Percentiles rank a stretch among this genome's conserved stretches.
Conservation (phyloP, 2,797 vertebrate genomes). For the Centropyge bicolor region DNA sequence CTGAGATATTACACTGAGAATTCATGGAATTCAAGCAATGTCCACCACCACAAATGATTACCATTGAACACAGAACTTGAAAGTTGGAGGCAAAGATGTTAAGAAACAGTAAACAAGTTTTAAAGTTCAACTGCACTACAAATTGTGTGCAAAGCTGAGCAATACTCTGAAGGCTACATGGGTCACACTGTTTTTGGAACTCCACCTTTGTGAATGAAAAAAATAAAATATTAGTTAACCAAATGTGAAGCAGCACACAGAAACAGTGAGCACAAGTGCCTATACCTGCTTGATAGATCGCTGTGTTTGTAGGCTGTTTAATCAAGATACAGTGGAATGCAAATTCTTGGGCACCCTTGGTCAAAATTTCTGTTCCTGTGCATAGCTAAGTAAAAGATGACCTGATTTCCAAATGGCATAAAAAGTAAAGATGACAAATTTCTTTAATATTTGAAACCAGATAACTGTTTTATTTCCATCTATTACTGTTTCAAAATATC, state of each 20-base stretch:
- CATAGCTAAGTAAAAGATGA: too few relatives aligned
- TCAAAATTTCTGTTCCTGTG: too few relatives aligned
- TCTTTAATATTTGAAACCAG: too few relatives aligned
- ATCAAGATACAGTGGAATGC: too few relatives aligned
- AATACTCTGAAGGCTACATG: constrained; percentile 71
- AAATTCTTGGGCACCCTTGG: too few relatives aligned
- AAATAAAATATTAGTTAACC: background rate
- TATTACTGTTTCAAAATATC: too few relatives aligned
- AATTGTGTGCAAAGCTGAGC: constrained; percentile 65
- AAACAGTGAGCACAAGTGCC: constrained; percentile 42
- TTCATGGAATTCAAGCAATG: constrained; percentile 86
- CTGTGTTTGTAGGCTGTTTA: constrained; percentile 14
- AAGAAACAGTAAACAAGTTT: constrained; percentile 56
- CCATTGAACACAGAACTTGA: constrained; percentile 68
- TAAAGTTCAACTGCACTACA: constrained; percentile 56
- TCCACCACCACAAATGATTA: constrained; percentile 83
- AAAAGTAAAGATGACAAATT: too few relatives aligned
- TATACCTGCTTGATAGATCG: constrained; percentile 27
- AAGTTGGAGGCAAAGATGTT: constrained; percentile 70
- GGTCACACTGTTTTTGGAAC: constrained; percentile 66
- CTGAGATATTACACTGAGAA: constrained; percentile 78
- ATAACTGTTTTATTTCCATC: too few relatives aligned
- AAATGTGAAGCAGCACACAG: constrained; percentile 47
- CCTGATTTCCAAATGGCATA: too few relatives aligned
- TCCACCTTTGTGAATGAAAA: constrained; percentile 65